A percentile compares a stretch with the other conserved stretches of the same genome.
phyloP scores from a whole-genome alignment of 2,888 invertebrate genomes.

The Acheta domesticus region DNA sequence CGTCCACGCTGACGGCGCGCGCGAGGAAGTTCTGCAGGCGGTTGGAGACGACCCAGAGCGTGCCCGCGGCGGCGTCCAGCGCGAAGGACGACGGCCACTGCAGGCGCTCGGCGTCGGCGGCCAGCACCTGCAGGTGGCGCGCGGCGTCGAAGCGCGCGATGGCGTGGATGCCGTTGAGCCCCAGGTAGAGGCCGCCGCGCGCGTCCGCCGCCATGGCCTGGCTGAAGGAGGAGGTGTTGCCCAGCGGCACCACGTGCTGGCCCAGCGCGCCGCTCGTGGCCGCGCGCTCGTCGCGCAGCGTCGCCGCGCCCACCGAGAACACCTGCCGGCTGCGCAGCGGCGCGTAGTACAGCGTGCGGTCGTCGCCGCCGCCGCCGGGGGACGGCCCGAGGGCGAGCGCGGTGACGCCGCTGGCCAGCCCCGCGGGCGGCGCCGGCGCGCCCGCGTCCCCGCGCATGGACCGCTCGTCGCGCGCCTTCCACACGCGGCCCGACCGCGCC shows the following conservation, averaged over 20 bases:
- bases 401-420: constrained; percentile 45
- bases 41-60: constrained; percentile 66
- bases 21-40: constrained; percentile 63
- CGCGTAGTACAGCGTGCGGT: constrained; percentile 60
- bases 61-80: constrained; percentile 61
- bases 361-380: constrained; percentile 33
- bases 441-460: constrained; percentile 60
- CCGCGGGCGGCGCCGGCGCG: constrained; percentile 59
- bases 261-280: constrained; percentile 39
- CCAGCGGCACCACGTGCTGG: constrained; percentile 48
- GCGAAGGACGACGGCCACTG: constrained; percentile 73
- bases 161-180: constrained; percentile 64
- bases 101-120: constrained; percentile 62
- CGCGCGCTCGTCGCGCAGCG: constrained; percentile 48
- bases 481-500: constrained; percentile 59
- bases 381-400: constrained; percentile 46
- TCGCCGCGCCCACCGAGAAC: constrained; percentile 61
- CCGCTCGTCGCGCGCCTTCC: constrained; percentile 64
- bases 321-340: constrained; percentile 67
- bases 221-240: constrained; percentile 63
- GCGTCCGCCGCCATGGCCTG: constrained; percentile 75
- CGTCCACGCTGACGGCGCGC: constrained; percentile 55
- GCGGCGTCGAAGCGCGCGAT: constrained; percentile 67
- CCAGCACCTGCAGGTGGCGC: constrained; percentile 57
- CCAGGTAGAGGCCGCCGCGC: constrained; percentile 65